phyloP scores from a whole-genome alignment of 2,888 invertebrate species.

The Brachypterus glaber region DNA sequence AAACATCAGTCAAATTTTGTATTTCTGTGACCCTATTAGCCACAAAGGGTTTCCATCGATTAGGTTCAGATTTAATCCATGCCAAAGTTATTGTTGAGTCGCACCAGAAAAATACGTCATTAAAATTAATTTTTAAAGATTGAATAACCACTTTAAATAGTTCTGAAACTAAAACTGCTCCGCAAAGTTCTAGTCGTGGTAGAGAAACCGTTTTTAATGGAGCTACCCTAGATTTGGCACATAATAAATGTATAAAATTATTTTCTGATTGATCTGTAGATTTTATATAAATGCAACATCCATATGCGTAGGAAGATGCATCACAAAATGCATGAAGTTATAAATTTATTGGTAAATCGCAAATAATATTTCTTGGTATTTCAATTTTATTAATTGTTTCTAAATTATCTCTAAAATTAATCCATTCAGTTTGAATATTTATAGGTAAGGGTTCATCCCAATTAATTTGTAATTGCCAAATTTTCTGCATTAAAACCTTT shows the following conservation, averaged over 20 bases:
- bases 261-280: no score
- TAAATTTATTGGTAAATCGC: not conserved
- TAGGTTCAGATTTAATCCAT: slow-evolving; percentile 21
- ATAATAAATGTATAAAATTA: slow-evolving; percentile 14
- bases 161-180: slow-evolving; percentile 12
- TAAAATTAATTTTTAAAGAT: no score
- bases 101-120: no score
- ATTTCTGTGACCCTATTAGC: slow-evolving; percentile 23
- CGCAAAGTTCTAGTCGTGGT: slow-evolving; percentile 16
- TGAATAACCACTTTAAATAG: slow-evolving; percentile 9
- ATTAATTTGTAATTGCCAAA: no score
- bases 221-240: slow-evolving; percentile 14
- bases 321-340: slow-evolving; percentile 16
- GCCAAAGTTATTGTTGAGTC: no score
- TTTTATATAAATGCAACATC: no score
- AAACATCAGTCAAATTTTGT: slow-evolving; percentile 13
- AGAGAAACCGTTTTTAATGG: slow-evolving; percentile 13
- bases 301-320: slow-evolving; percentile 11
- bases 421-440: slow-evolving; percentile 6
- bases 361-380: slow-evolving; percentile 9
- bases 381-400: no score
- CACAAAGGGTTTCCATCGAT: slow-evolving; percentile 23
- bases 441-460: no score
- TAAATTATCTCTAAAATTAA: slow-evolving; percentile 3
- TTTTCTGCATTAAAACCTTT: no score